These are phyloP conservation scores for Solea solea DNA, from an alignment of 2,113 vertebrate genomes.

Conservation along the genomic window DNA sequence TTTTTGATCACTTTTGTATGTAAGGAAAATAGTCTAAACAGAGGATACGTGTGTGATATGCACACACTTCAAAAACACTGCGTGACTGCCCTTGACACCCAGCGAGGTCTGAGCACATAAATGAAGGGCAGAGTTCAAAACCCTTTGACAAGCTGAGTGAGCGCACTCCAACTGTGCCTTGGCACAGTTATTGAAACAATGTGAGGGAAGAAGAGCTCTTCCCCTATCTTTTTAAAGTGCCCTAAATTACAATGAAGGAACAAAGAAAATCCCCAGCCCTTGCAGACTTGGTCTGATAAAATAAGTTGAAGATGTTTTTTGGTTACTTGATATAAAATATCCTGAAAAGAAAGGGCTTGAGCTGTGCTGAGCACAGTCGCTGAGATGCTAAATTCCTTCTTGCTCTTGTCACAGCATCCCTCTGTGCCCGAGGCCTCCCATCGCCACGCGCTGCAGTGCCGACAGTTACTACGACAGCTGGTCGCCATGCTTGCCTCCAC, in stretches of 20 bases:
- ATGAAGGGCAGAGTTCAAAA: slow-evolving; percentile 59
- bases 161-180: slow-evolving; percentile 31
- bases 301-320: slow-evolving; percentile 45
- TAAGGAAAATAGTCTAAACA: slow-evolving; percentile 3
- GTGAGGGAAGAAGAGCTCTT: slow-evolving; percentile 20
- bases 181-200: slow-evolving; percentile 52
- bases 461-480: slow-evolving; percentile 73
- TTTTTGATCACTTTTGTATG: slow-evolving; percentile 5
- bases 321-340: slow-evolving; percentile 55
- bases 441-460: slow-evolving; percentile 55
- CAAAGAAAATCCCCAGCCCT: not conserved
- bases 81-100: slow-evolving; percentile 23
- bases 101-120: slow-evolving; percentile 48
- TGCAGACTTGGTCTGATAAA: slow-evolving; percentile 35
- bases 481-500: slow-evolving; percentile 59
- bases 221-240: slow-evolving; percentile 45
- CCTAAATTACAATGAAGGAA: slow-evolving; percentile 46
- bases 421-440: slow-evolving; percentile 46
- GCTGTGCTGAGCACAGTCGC: slow-evolving; percentile 34
- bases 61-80: slow-evolving; percentile 35
- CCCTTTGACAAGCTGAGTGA: slow-evolving; percentile 45
- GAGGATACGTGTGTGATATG: not conserved
- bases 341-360: slow-evolving; percentile 25
- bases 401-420: slow-evolving; percentile 56
- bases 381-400: slow-evolving; percentile 49